Evolutionary conservation across 2,113 vertebrate species (phyloP).

Genomic region (Myotis yumanensis): DNA sequence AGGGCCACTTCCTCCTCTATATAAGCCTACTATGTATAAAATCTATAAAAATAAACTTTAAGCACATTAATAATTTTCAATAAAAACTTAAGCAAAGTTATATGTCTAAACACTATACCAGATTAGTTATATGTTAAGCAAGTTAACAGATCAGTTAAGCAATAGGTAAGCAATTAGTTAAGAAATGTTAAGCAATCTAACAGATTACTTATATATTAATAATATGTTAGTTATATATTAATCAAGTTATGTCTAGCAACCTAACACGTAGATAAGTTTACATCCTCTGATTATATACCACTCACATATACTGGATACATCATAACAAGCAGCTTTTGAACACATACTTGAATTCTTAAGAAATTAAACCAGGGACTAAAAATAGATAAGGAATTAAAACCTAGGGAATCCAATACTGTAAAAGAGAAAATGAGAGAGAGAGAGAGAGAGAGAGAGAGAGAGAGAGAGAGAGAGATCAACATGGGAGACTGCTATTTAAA

Average conservation of each 20-base stretch:
- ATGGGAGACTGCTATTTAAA: neutral
- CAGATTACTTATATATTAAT: neutral
- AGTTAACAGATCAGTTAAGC: neutral
- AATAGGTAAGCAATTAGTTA: neutral
- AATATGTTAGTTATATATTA: neutral
- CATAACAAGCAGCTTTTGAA: neutral
- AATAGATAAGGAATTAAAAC: neutral
- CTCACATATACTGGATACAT: neutral
- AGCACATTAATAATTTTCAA: neutral
- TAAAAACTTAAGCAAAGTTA: neutral
- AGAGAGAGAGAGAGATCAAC: neutral
- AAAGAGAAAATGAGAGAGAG: neutral
- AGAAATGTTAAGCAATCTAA: neutral
- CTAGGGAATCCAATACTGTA: neutral
- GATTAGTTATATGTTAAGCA: neutral
- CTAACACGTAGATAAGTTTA: neutral
- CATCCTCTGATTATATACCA: neutral
- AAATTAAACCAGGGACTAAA: neutral
- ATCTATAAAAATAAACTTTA: neutral
- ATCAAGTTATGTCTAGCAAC: neutral
- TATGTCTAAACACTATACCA: neutral
- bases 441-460: neutral
- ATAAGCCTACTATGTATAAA: neutral
- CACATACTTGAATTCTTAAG: neutral
- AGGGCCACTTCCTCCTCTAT: neutral